Conservation (phyloP, 1,140 invertebrate genomes). For the Achatina immaculata region DNA sequence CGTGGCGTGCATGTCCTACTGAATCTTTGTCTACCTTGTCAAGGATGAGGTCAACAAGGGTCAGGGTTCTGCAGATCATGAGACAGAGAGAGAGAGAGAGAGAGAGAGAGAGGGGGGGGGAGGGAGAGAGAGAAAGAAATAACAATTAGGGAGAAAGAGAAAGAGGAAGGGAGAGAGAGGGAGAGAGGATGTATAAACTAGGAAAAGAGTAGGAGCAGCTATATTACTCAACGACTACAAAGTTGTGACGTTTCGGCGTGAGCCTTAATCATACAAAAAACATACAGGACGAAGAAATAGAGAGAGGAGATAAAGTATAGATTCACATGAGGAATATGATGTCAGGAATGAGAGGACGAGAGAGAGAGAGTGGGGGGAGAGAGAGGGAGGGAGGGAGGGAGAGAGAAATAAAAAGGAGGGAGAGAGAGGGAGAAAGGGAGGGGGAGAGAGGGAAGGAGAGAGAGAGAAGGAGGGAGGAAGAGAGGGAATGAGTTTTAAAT, state of each 20-base stretch:
- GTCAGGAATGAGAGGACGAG: not conserved
- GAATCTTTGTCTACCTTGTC: too few relatives aligned
- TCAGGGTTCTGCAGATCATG: not conserved
- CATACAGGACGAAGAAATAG: too few relatives aligned
- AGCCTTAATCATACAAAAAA: too few relatives aligned
- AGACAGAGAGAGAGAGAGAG: not conserved
- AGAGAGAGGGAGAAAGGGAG: constrained; percentile 27
- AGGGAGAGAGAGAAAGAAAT: not conserved
- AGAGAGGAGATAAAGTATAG: too few relatives aligned
- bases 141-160: not conserved
- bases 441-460: not conserved
- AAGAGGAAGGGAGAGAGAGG: not conserved
- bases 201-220: too few relatives aligned
- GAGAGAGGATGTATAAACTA: too few relatives aligned
- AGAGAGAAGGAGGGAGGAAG: not conserved
- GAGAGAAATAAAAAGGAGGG: constrained; percentile 10
- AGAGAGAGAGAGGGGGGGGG: not conserved
- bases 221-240: too few relatives aligned
- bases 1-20: too few relatives aligned
- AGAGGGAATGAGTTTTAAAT: not conserved
- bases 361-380: not conserved
- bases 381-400: constrained; percentile 15
- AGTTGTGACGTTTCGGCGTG: too few relatives aligned
- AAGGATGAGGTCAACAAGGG: not conserved
- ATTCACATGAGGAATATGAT: not conserved